A percentile compares a stretch with the other conserved stretches of the same genome.
Conservation (phyloP, 2,113 vertebrate species). For the Noturus placidus region DNA sequence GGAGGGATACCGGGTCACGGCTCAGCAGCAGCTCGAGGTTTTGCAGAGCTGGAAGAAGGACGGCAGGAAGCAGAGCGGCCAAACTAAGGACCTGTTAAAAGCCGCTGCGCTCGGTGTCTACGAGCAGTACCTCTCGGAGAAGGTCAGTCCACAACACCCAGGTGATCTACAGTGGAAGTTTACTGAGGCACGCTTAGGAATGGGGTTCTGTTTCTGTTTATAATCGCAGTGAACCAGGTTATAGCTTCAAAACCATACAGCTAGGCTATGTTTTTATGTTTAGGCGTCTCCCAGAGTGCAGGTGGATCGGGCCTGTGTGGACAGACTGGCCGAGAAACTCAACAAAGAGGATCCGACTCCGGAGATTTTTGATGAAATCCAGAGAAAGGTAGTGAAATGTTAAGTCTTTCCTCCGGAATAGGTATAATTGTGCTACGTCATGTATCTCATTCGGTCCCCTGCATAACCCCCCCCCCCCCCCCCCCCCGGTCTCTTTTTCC, state of each 20-base stretch:
- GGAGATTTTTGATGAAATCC: slow-evolving; percentile 97
- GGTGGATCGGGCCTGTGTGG: slow-evolving; percentile 85
- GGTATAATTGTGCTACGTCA: not conserved
- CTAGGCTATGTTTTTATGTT: not conserved
- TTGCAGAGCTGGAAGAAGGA: slow-evolving; percentile 84
- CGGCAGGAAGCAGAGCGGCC: slow-evolving; percentile 85
- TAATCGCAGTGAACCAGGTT: not conserved
- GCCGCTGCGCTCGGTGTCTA: slow-evolving; percentile 93
- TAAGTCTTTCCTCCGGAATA: not conserved
- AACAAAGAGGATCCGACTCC: slow-evolving; percentile 93
- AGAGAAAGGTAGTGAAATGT: slow-evolving; percentile 81
- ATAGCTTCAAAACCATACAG: not conserved
- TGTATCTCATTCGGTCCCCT: not conserved
- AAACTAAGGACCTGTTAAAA: slow-evolving; percentile 91
- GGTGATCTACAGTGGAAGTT: not conserved
- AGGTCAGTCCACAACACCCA: slow-evolving; percentile 56
- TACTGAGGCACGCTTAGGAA: not conserved
- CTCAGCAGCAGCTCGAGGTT: slow-evolving; percentile 94
- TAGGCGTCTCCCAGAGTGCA: slow-evolving; percentile 96
- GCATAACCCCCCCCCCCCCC: no score
- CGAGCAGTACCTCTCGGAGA: slow-evolving; percentile 96
- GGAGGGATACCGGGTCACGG: slow-evolving; percentile 96
- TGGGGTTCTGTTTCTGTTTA: not conserved
- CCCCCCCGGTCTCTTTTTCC: not conserved
- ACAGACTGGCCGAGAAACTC: slow-evolving; percentile 86